phyloP scores from a whole-genome alignment of 2,113 vertebrate species.

The Burhinus oedicnemus region DNA sequence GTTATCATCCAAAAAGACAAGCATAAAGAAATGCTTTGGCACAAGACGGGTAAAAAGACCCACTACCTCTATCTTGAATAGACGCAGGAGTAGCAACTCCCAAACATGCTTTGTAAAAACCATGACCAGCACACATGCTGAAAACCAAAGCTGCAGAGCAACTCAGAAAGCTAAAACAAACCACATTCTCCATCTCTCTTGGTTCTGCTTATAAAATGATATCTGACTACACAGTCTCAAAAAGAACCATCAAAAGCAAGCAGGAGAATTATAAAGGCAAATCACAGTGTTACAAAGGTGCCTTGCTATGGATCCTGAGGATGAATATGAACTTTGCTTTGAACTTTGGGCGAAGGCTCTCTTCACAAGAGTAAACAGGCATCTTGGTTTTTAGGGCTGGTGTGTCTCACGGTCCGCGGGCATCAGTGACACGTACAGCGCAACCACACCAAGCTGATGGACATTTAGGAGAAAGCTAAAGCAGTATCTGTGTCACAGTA shows the following conservation, averaged over 20 bases:
- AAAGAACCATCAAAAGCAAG: background rate
- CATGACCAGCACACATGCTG: background rate
- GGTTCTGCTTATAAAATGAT: background rate
- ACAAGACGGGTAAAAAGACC: background rate
- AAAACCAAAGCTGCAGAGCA: background rate
- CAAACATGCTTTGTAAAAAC: background rate
- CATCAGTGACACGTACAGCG: background rate
- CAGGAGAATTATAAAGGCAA: background rate
- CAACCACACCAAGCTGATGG: background rate
- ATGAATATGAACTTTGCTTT: background rate
- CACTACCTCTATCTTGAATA: background rate
- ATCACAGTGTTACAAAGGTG: background rate
- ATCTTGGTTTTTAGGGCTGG: background rate
- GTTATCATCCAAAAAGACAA: background rate
- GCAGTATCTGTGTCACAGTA: background rate
- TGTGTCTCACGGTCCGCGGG: background rate
- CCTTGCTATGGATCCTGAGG: background rate
- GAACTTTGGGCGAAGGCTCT: background rate
- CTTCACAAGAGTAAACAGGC: background rate
- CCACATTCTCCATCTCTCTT: background rate
- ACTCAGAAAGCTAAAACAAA: background rate
- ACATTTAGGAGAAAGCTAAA: background rate
- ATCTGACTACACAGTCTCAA: background rate
- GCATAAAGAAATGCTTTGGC: background rate
- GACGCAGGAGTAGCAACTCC: background rate